Evolutionary conservation across 2,113 vertebrate species (phyloP).

Genomic region (Brachypteracias leptosomus): DNA sequence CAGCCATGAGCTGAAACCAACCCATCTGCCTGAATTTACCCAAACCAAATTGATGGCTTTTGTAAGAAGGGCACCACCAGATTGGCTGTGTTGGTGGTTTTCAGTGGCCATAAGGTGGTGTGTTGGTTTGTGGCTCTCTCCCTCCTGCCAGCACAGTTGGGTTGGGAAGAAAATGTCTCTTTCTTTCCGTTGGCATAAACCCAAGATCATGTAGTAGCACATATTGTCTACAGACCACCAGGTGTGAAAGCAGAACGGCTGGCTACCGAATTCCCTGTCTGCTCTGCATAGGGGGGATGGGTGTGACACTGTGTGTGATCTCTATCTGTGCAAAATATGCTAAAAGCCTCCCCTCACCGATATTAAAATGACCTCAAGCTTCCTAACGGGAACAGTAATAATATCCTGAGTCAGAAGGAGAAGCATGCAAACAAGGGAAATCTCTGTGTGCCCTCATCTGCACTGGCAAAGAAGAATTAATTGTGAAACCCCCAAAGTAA

Average conservation of each 20-base stretch:
- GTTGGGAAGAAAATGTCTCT: conserved; percentile 18
- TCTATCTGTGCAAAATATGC: conserved; percentile 2
- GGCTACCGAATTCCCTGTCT: background rate
- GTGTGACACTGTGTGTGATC: background rate
- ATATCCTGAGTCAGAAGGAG: background rate
- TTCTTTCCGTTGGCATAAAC: background rate
- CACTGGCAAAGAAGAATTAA: background rate
- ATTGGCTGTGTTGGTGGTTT: background rate
- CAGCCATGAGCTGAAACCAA: background rate
- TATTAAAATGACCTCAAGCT: conserved; percentile 12
- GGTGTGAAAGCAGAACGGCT: conserved; percentile 19
- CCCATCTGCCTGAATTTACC: background rate
- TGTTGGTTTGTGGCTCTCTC: background rate
- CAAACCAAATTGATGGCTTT: background rate
- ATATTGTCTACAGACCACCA: conserved; percentile 23
- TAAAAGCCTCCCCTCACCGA: background rate
- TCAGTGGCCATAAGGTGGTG: background rate
- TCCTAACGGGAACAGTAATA: background rate
- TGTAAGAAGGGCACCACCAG: background rate
- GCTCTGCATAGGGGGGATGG: background rate
- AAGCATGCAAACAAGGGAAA: background rate
- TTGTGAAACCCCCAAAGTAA: background rate
- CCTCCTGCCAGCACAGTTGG: background rate
- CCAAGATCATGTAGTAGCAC: background rate
- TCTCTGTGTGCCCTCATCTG: background rate